Conservation (phyloP, 2,113 vertebrate species). For the Plotosus lineatus region DNA sequence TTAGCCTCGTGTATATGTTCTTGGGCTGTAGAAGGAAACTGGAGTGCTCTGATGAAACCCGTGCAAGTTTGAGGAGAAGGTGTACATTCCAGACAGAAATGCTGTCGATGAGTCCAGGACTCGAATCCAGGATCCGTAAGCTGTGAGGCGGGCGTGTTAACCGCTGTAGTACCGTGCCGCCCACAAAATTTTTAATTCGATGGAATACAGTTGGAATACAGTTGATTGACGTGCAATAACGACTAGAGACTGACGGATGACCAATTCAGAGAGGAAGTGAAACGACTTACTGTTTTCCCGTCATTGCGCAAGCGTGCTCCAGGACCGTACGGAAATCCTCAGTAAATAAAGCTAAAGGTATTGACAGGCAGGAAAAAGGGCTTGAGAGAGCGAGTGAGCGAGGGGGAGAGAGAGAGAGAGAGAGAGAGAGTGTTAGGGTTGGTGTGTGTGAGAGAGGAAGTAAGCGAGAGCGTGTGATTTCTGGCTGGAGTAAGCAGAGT, state of each 20-base stretch:
- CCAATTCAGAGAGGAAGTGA: constrained; percentile 27
- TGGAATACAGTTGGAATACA: constrained; percentile 9
- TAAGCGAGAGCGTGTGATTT: neutral
- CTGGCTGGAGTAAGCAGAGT: constrained; percentile 2
- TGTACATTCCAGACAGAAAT: too few relatives aligned
- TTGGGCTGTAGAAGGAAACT: too few relatives aligned
- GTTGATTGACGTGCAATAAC: neutral
- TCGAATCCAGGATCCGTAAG: too few relatives aligned
- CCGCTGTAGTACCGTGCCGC: too few relatives aligned
- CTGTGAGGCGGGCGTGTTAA: too few relatives aligned
- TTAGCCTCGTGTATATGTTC: too few relatives aligned
- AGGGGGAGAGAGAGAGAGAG: neutral
- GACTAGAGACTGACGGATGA: neutral
- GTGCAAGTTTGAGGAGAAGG: too few relatives aligned
- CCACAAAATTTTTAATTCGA: constrained; percentile 10
- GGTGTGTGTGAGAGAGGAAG: neutral
- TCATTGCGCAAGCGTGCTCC: neutral
- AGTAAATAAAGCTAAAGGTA: neutral
- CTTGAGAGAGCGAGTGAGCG: too few relatives aligned
- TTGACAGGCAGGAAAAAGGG: neutral
- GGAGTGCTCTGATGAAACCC: too few relatives aligned
- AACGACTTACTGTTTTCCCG: neutral
- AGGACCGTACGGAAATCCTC: neutral
- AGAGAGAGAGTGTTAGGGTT: neutral
- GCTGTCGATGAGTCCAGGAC: too few relatives aligned